Base-by-base conservation (phyloP, 2,113 vertebrate species). In the Progne subis region DNA sequence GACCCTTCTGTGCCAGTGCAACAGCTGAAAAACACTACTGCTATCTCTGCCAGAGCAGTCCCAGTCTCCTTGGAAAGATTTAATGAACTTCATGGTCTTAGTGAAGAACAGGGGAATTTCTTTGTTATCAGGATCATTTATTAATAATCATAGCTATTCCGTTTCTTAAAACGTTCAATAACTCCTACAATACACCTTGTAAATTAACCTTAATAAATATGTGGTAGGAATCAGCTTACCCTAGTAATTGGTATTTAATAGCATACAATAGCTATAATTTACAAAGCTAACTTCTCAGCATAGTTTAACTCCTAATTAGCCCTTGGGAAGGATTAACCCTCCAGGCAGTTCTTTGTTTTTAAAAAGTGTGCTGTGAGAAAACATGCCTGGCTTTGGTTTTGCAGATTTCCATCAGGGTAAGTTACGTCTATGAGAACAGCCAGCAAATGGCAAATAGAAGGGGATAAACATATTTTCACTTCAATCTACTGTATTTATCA, bases 201-300 rank as follows among this genome's bases (percentile, higher is more conserved):
- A 95, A 96, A 96, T 97, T 95, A 90, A 96, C 96, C 97, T 95
- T 92, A 96, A 96, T 97, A 97, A 95, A 96, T 95, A 94, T 70
- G 71, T 81, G 93, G 93, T 74, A 89, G 92, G 94, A 96, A 96
- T 68, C 88, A 92, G 47, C 89, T 90, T 86, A 60, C 32, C 56
- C 49, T 43, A 32, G 39, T 39, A 67, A 95, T 67, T 89, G 92
- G 82, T 86, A 71, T 77, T 86, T 82, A 92, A 92, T 14, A 74
- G 57, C 6, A 55, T 68, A 92, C 55, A 80, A 46, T 90, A 92
- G 46, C n/a, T 81, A 34, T 79, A 47, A 71, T 88, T 86, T 88
- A 81, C 6, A 2, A 89, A 92, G 53, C 61, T 64, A 86, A 71
- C 80, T 90, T 92, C 68, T 92, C 61, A 64, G 67, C 61, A 60